Percentiles rank a stretch among this genome's conserved stretches.
phyloP scores from a whole-genome alignment of 2,888 invertebrate genomes.

The Polymixis lichenea region DNA sequence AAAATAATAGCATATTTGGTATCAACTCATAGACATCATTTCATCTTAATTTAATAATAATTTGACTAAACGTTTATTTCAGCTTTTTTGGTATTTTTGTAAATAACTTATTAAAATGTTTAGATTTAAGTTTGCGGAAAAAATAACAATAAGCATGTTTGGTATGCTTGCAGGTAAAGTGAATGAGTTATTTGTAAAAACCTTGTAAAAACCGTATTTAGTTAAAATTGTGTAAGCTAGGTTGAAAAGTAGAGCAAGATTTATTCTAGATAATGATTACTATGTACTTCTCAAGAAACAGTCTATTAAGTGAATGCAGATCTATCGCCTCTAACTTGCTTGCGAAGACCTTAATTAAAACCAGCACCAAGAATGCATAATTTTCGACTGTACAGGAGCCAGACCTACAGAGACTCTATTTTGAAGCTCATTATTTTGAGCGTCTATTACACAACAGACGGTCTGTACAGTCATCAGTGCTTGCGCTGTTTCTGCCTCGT shows the following conservation, averaged over 20 bases:
- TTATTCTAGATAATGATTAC: not conserved
- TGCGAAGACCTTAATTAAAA: not conserved
- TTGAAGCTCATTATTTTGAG: not conserved
- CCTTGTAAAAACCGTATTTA: not conserved
- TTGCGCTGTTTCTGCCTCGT: not conserved
- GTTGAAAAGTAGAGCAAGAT: not conserved
- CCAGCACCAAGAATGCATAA: not conserved
- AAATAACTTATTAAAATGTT: constrained; percentile 44
- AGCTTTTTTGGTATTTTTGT: constrained; percentile 47
- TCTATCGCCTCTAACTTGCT: constrained; percentile 15
- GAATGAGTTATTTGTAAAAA: constrained; percentile 6
- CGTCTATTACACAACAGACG: not conserved
- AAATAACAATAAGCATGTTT: constrained; percentile 16
- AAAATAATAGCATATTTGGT: constrained; percentile 23
- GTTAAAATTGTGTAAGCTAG: not conserved
- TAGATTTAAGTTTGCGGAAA: constrained; percentile 12
- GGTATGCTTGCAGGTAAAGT: constrained; percentile 50
- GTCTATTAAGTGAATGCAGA: constrained; percentile 3
- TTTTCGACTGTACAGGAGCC: no score
- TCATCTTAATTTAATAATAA: constrained; percentile 15
- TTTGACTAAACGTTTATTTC: constrained; percentile 29
- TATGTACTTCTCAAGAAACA: not conserved
- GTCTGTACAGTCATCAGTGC: not conserved
- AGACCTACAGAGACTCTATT: not conserved
- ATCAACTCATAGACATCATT: constrained; percentile 41